A percentile compares a stretch with the other conserved stretches of the same genome.
Evolutionary conservation across 2,888 invertebrate genomes (phyloP).

Genomic region (Cryptocephalus moraei): DNA sequence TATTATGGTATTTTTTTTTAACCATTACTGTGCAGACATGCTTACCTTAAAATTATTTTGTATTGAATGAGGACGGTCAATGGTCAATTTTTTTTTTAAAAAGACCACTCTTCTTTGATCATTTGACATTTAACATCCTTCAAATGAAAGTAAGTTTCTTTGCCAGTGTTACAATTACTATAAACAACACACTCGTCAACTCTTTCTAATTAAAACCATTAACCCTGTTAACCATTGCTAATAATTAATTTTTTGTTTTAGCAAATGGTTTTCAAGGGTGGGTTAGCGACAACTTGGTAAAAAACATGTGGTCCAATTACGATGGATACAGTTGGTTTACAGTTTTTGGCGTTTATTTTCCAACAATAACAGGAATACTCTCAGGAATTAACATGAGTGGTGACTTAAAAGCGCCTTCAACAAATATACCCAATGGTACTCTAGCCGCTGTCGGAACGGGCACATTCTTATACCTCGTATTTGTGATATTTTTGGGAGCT

Average conservation of each 20-base stretch:
- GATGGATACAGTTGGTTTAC: slow-evolving; percentile 85
- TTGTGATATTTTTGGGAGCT: slow-evolving; percentile 81
- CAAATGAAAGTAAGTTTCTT: too few relatives aligned
- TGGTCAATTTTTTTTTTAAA: too few relatives aligned
- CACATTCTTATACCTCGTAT: slow-evolving; percentile 79
- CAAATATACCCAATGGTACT: slow-evolving; percentile 90
- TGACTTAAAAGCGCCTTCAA: slow-evolving; percentile 82
- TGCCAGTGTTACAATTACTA: too few relatives aligned
- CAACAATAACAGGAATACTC: slow-evolving; percentile 91
- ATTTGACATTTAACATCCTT: too few relatives aligned
- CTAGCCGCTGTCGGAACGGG: slow-evolving; percentile 85
- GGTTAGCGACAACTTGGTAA: slow-evolving; percentile 63
- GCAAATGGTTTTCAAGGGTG: slow-evolving; percentile 81
- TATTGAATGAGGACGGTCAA: neutral
- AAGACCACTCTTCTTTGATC: too few relatives aligned
- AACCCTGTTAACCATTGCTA: neutral
- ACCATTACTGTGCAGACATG: neutral
- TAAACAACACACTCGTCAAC: too few relatives aligned
- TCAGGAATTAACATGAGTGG: slow-evolving; percentile 99
- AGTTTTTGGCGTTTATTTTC: slow-evolving; percentile 95
- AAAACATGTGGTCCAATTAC: slow-evolving; percentile 76
- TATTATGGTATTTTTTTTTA: neutral
- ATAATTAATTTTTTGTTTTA: slow-evolving; percentile 32
- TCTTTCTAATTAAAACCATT: too few relatives aligned
- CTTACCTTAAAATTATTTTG: slow-evolving; percentile 1